Conservation (phyloP, 2,888 invertebrate genomes). For the Scelioninae gen. 1 region DNA sequence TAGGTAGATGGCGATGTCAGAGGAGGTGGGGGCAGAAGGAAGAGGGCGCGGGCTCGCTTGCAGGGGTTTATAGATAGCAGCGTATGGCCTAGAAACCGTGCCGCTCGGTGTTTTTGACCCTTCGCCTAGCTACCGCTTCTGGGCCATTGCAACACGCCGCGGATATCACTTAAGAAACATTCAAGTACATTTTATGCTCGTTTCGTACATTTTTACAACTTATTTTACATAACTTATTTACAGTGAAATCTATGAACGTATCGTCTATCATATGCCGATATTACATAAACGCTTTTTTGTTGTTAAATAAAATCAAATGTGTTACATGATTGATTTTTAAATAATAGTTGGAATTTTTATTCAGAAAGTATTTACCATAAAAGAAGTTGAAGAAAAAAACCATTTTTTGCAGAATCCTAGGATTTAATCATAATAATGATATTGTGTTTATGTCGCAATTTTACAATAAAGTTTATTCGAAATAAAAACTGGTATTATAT, state of each 20-base stretch:
- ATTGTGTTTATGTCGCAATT: neutral
- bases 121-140: slow-evolving; percentile 84
- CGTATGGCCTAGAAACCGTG: slow-evolving; percentile 84
- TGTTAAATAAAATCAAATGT: neutral
- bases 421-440: too few species aligned
- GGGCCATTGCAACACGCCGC: slow-evolving; percentile 83
- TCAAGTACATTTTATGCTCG: slow-evolving; percentile 56
- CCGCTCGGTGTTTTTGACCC: slow-evolving; percentile 84
- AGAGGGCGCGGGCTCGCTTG: slow-evolving; percentile 73
- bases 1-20: slow-evolving; percentile 61
- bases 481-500: neutral
- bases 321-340: too few species aligned
- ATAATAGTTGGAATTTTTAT: too few species aligned
- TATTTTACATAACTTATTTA: slow-evolving; percentile 48
- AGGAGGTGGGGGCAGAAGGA: slow-evolving; percentile 64
- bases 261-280: neutral
- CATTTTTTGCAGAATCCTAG: too few species aligned
- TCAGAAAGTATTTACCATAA: too few species aligned
- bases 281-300: slow-evolving; percentile 2
- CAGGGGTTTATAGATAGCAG: slow-evolving; percentile 84
- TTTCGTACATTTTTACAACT: slow-evolving; percentile 34
- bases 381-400: too few species aligned
- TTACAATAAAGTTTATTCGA: slow-evolving; percentile 1
- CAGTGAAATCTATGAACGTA: slow-evolving; percentile 14
- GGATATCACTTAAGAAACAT: slow-evolving; percentile 69